Evolutionary conservation across 2,113 vertebrate species (phyloP).

Genomic region (Oncorhynchus tshawytscha): DNA sequence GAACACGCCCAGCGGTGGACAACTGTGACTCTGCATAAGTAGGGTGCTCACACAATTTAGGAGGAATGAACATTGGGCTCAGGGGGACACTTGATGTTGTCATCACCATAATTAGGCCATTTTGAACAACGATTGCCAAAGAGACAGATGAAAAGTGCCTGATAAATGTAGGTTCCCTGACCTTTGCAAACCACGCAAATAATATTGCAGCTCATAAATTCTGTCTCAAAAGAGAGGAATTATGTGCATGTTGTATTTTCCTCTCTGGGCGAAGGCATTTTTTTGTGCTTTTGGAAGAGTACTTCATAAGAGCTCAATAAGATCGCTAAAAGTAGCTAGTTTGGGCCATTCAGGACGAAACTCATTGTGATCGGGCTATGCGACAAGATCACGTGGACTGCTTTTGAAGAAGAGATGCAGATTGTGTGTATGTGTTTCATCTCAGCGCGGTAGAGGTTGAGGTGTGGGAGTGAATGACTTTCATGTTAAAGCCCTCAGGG

Average conservation of each 20-base stretch:
- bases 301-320: no score
- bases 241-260: not conserved
- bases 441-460: not conserved
- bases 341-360: no score
- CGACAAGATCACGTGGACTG: no score
- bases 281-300: no score
- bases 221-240: not conserved
- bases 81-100: slow-evolving; percentile 70
- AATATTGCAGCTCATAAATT: slow-evolving; percentile 35
- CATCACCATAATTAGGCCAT: slow-evolving; percentile 74
- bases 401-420: not conserved
- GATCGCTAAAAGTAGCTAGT: no score
- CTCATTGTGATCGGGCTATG: no score
- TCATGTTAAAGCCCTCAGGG: not conserved
- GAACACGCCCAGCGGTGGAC: slow-evolving; percentile 38
- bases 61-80: slow-evolving; percentile 53
- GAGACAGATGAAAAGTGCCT: slow-evolving; percentile 71
- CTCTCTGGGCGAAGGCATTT: not conserved
- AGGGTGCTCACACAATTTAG: slow-evolving; percentile 45
- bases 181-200: slow-evolving; percentile 69
- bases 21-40: slow-evolving; percentile 68
- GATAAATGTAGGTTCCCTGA: slow-evolving; percentile 63
- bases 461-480: not conserved
- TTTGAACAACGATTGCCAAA: slow-evolving; percentile 69
- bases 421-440: not conserved